These are phyloP conservation scores for Ischnus inquisitorius DNA, from an alignment of 2,888 invertebrate species.

Conservation along the genomic window DNA sequence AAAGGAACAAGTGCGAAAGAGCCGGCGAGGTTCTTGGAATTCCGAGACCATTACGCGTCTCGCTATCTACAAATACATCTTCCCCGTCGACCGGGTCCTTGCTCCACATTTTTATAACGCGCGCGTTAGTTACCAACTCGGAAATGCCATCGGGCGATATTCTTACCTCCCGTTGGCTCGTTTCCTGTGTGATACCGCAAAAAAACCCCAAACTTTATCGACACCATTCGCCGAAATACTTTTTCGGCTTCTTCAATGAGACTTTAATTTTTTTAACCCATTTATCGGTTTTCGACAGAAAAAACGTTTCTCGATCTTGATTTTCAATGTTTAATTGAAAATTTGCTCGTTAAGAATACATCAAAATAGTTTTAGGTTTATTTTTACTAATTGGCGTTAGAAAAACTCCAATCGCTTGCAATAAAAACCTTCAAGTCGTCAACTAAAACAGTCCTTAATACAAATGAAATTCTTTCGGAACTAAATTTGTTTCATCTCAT, in stretches of 20 bases:
- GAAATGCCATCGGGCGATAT: slow-evolving; percentile 10
- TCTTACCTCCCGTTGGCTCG: background rate
- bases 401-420: too few relatives aligned
- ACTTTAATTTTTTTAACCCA: background rate
- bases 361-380: too few relatives aligned
- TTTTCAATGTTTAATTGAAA: too few relatives aligned
- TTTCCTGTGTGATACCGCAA: slow-evolving; percentile 29
- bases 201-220: slow-evolving; percentile 2
- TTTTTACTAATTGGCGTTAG: too few relatives aligned
- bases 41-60: slow-evolving; percentile 74
- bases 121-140: background rate
- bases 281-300: background rate
- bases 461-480: too few relatives aligned
- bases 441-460: too few relatives aligned
- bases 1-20: slow-evolving; percentile 73
- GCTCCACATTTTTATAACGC: slow-evolving; percentile 76
- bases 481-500: too few relatives aligned
- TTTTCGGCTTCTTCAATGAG: too few relatives aligned
- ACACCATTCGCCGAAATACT: background rate
- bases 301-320: background rate
- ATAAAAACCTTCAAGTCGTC: too few relatives aligned
- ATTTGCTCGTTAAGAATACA: too few relatives aligned
- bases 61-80: slow-evolving; percentile 69
- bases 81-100: slow-evolving; percentile 71
- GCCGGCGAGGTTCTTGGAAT: slow-evolving; percentile 74